Percentiles rank a stretch among this genome's conserved stretches.
These are phyloP conservation scores for Pseudococcus viburni DNA, from an alignment of 2,888 invertebrate genomes.

Conservation along the genomic window DNA sequence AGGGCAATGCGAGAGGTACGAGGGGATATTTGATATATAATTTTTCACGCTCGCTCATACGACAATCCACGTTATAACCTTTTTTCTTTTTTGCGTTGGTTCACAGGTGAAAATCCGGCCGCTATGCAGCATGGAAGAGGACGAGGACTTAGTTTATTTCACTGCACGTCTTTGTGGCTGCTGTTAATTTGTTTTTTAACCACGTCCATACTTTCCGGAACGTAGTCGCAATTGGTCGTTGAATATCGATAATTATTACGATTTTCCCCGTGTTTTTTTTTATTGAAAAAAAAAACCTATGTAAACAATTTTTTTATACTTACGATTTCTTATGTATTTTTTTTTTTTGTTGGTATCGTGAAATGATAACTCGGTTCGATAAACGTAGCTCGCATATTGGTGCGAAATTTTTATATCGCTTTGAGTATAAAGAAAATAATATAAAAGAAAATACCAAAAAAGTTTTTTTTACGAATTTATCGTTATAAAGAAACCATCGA, in stretches of 20 bases:
- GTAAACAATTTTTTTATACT: background rate
- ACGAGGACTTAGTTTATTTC: conserved; percentile 70
- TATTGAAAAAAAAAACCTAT: background rate
- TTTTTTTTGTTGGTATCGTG: conserved; percentile 1
- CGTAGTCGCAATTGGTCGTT: conserved; percentile 55
- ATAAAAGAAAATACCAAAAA: conserved; percentile 4
- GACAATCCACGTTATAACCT: background rate
- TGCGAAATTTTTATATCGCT: conserved; percentile 42
- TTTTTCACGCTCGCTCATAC: background rate
- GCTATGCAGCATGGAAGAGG: conserved; percentile 81
- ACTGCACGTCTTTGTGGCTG: conserved; percentile 70
- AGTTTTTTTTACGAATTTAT: background rate
- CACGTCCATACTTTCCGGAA: conserved; percentile 59
- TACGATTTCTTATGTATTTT: conserved; percentile 22
- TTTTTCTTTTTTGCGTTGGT: conserved; percentile 68
- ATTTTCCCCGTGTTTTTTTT: background rate
- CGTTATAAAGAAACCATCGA: conserved; percentile 20
- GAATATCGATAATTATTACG: background rate
- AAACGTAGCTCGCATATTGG: background rate
- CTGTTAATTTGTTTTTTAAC: conserved; percentile 67
- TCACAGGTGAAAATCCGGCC: conserved; percentile 84
- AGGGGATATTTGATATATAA: background rate
- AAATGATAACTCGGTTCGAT: background rate
- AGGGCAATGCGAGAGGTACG: too few relatives aligned
- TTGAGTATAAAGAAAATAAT: conserved; percentile 11